Conservation (phyloP, 2,113 vertebrate genomes). For the Stegastes partitus region DNA sequence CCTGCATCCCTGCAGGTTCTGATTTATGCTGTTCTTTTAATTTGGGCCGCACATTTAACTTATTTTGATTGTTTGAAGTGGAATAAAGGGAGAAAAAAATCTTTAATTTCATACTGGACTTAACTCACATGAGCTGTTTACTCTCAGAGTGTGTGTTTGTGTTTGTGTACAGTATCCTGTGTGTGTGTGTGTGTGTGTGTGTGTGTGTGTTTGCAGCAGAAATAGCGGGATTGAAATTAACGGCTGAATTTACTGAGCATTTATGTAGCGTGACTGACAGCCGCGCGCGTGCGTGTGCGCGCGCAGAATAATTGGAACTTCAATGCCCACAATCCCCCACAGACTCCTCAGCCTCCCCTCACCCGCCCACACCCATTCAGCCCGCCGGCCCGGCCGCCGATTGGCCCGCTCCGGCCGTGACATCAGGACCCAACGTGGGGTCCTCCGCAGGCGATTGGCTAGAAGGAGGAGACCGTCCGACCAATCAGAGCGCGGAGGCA, state of each 20-base stretch:
- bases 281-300: slow-evolving; percentile 45
- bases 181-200: slow-evolving; percentile 9
- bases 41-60: slow-evolving; percentile 16
- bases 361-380: slow-evolving; percentile 69
- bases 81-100: slow-evolving; percentile 42
- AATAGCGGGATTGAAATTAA: slow-evolving; percentile 79
- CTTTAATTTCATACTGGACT: slow-evolving; percentile 38
- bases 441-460: slow-evolving; percentile 60
- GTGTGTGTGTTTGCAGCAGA: slow-evolving; percentile 29
- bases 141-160: slow-evolving; percentile 18
- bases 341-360: slow-evolving; percentile 64
- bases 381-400: slow-evolving; percentile 29
- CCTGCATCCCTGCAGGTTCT: slow-evolving; percentile 5
- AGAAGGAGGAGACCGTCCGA: neutral
- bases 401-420: slow-evolving; percentile 63
- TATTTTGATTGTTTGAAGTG: slow-evolving; percentile 51
- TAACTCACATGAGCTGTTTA: slow-evolving; percentile 38
- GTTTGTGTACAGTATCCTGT: neutral
- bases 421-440: slow-evolving; percentile 85
- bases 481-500: slow-evolving; percentile 71
- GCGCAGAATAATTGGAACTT: slow-evolving; percentile 86
- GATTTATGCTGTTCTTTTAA: slow-evolving; percentile 32
- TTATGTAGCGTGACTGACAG: slow-evolving; percentile 85
- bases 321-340: slow-evolving; percentile 88
- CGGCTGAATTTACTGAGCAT: slow-evolving; percentile 81